Evolutionary conservation across 2,797 vertebrate species (phyloP).

Genomic region (Myiotriccus ornatus): DNA sequence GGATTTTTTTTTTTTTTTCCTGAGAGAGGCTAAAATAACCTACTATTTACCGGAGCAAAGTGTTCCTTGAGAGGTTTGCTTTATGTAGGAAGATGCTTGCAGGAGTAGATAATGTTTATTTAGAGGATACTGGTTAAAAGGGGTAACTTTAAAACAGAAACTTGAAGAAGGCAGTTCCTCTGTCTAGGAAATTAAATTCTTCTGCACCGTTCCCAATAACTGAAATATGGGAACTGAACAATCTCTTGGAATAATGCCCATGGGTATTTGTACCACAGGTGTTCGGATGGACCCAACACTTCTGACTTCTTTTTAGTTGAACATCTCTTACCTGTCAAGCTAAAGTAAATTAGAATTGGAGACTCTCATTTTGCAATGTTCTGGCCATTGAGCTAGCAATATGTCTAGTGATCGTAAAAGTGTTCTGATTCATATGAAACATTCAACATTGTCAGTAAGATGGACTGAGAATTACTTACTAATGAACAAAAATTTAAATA

Average conservation of each 20-base stretch:
- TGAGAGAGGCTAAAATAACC: background rate
- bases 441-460: background rate
- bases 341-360: background rate
- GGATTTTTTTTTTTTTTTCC: background rate
- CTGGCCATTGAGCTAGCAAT: background rate
- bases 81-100: background rate
- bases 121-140: background rate
- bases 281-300: background rate
- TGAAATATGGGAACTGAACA: background rate
- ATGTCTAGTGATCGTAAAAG: background rate
- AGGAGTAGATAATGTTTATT: background rate
- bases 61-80: background rate
- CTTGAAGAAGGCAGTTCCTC: accelerated
- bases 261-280: background rate
- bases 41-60: background rate
- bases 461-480: background rate
- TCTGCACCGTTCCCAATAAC: background rate
- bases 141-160: background rate
- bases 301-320: background rate
- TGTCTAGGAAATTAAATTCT: background rate
- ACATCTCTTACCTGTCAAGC: background rate
- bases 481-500: background rate
- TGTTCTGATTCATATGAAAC: background rate
- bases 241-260: background rate
- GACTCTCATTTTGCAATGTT: background rate